A percentile compares a stretch with the other conserved stretches of the same genome.
phyloP scores from a whole-genome alignment of 2,888 invertebrate species.

The Synanthedon formicaeformis region DNA sequence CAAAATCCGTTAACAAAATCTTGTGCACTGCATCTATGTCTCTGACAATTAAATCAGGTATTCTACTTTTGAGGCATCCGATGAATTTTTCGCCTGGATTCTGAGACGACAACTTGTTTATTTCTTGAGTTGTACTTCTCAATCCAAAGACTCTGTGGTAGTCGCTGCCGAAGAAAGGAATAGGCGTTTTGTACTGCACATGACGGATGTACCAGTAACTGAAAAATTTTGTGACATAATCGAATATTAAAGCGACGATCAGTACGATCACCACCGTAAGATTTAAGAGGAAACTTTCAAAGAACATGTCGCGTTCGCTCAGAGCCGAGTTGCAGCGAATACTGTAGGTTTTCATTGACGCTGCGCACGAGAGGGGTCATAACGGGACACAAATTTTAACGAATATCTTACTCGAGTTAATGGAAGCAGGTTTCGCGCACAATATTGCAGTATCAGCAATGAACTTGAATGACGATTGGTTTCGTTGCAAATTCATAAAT shows the following conservation, averaged over 20 bases:
- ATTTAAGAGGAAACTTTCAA: conserved; percentile 58
- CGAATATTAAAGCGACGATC: conserved; percentile 44
- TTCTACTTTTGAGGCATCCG: conserved; percentile 52
- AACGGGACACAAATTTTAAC: conserved; percentile 31
- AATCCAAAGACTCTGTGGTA: conserved; percentile 48
- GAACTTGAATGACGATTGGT: background rate
- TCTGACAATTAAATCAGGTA: conserved; percentile 57
- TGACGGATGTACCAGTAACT: conserved; percentile 63
- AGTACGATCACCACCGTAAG: conserved; percentile 33
- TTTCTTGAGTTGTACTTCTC: conserved; percentile 44
- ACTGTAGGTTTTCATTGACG: conserved; percentile 26
- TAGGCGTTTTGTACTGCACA: conserved; percentile 41
- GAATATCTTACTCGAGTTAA: background rate
- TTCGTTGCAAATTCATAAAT: too few species aligned
- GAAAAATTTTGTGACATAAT: conserved; percentile 61
- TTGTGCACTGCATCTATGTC: conserved; percentile 53
- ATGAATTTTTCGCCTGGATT: conserved; percentile 46
- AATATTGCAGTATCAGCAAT: background rate
- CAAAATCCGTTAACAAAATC: conserved; percentile 58
- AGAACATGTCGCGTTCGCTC: conserved; percentile 57
- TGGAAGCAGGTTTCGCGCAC: background rate
- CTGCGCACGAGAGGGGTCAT: conserved; percentile 39
- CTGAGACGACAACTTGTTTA: conserved; percentile 35
- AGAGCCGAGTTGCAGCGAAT: conserved; percentile 26
- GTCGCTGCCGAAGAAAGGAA: conserved; percentile 56